Evolutionary conservation across 2,888 invertebrate species (phyloP).

Genomic region (Melieria omissa): DNA sequence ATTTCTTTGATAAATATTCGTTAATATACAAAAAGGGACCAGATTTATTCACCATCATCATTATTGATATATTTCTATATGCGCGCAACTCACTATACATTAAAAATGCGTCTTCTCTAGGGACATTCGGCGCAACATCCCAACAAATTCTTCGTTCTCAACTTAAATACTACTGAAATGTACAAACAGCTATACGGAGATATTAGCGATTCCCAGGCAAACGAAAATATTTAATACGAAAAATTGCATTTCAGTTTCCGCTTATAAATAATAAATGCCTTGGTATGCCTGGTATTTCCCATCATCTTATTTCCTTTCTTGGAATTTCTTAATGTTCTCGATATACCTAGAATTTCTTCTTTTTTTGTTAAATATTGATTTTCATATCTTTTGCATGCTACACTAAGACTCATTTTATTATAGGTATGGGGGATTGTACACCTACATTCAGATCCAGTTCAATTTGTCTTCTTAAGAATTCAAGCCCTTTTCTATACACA

Average conservation of each 20-base stretch:
- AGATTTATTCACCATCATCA: constrained; percentile 53
- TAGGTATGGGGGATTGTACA: constrained; percentile 32
- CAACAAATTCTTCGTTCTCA: constrained; percentile 1
- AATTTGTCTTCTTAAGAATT: neutral
- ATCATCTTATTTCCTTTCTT: constrained; percentile 22
- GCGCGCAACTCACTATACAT: constrained; percentile 4
- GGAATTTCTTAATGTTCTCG: constrained; percentile 17
- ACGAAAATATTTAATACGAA: constrained; percentile 12
- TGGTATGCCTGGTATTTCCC: constrained; percentile 37
- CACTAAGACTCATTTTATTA: neutral
- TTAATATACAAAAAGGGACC: constrained; percentile 25
- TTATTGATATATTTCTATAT: constrained; percentile 24
- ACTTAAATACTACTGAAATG: constrained; percentile 19
- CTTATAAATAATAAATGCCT: constrained; percentile 33
- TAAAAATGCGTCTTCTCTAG: neutral
- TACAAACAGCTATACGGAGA: constrained; percentile 29
- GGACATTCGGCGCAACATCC: too few species aligned
- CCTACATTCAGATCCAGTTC: constrained; percentile 5
- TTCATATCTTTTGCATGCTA: neutral
- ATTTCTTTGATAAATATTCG: constrained; percentile 14
- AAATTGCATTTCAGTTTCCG: constrained; percentile 20
- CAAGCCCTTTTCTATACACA: neutral
- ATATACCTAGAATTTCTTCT: constrained; percentile 1
- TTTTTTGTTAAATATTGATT: neutral
- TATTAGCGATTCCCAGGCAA: neutral